A percentile compares a stretch with the other conserved stretches of the same genome.
These are phyloP conservation scores for Linyphia triangularis DNA, from an alignment of 2,888 invertebrate genomes.

Conservation along the genomic window DNA sequence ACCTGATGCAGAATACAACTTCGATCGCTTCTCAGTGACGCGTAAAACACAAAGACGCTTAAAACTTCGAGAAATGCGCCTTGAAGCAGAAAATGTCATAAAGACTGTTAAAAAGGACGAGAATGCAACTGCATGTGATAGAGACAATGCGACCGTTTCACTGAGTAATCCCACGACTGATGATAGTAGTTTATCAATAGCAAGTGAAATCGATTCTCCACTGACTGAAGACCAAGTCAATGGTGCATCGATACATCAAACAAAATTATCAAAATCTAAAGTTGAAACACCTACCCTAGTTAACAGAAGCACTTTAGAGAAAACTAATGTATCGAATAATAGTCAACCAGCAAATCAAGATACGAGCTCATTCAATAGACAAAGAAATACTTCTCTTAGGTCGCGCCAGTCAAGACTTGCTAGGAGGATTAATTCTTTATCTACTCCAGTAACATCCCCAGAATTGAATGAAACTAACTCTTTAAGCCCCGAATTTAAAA, in stretches of 20 bases:
- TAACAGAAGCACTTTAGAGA: not conserved
- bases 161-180: not conserved
- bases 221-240: not conserved
- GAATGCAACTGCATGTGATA: not conserved
- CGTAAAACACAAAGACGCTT: conserved; percentile 65
- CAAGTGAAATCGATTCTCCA: not conserved
- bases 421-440: conserved; percentile 56
- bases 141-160: not conserved
- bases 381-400: conserved; percentile 52
- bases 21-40: conserved; percentile 59
- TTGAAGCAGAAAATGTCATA: conserved; percentile 63
- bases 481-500: not conserved
- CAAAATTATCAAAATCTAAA: not conserved
- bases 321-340: not conserved
- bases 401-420: conserved; percentile 65
- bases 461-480: conserved; percentile 10
- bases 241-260: not conserved
- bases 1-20: not conserved
- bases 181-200: not conserved
- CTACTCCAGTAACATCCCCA: conserved; percentile 54
- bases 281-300: not conserved
- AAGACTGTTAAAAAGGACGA: conserved; percentile 21
- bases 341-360: not conserved
- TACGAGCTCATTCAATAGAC: not conserved
- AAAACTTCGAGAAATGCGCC: conserved; percentile 62